Percentiles rank a stretch among this genome's conserved stretches.
Evolutionary conservation across 2,113 vertebrate genomes (phyloP).

Genomic region (Microcebus griseorufus): DNA sequence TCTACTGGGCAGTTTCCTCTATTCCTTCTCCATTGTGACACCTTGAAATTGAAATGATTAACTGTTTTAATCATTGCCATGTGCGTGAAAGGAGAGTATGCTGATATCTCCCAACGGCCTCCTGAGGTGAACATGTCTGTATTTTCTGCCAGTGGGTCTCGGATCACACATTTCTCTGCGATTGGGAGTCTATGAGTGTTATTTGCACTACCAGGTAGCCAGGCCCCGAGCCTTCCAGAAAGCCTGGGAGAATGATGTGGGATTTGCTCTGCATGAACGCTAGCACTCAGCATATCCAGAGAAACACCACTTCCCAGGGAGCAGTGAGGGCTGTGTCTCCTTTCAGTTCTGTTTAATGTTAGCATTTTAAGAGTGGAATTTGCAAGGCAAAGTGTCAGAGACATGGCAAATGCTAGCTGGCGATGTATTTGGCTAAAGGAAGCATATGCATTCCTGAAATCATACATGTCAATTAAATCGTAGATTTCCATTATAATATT

Average conservation of each 20-base stretch:
- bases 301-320: background rate
- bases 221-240: background rate
- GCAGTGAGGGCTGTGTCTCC: background rate
- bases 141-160: background rate
- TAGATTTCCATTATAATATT: background rate
- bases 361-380: background rate
- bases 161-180: background rate
- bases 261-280: background rate
- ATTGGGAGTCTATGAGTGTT: background rate
- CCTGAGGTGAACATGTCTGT: background rate
- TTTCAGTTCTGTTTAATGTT: background rate
- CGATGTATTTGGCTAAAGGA: background rate
- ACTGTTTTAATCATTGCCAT: background rate
- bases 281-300: background rate
- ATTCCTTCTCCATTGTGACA: background rate
- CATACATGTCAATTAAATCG: background rate
- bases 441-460: background rate
- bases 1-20: background rate
- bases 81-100: background rate
- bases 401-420: background rate
- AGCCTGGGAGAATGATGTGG: background rate
- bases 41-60: background rate
- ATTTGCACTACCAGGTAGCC: background rate
- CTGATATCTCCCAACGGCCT: background rate
- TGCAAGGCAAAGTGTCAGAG: background rate